Conservation (phyloP, 2,888 invertebrate species). For the Nemurella pictetii region DNA sequence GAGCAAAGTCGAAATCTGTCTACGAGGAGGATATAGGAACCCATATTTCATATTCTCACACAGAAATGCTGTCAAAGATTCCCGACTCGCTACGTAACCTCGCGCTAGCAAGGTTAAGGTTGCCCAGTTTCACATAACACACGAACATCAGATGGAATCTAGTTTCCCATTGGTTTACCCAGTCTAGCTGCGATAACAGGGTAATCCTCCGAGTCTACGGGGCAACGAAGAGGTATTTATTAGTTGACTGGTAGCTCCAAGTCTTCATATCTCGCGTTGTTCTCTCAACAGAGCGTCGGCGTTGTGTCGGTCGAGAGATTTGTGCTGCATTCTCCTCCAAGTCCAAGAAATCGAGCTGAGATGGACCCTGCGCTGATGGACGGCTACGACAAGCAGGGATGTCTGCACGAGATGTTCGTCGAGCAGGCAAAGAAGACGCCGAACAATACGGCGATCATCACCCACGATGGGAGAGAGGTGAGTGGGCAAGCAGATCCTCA, state of each 20-base stretch:
- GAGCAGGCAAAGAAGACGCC: slow-evolving; percentile 44
- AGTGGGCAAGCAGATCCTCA: background rate
- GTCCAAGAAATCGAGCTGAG: background rate
- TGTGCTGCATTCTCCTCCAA: background rate
- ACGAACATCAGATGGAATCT: background rate
- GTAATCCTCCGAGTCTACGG: too few relatives aligned
- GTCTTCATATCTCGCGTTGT: background rate
- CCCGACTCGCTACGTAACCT: background rate
- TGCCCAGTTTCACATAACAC: background rate
- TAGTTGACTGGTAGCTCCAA: background rate
- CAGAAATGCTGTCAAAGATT: background rate
- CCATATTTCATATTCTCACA: too few relatives aligned
- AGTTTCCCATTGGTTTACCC: background rate
- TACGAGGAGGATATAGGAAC: too few relatives aligned
- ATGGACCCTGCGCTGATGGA: slow-evolving; percentile 38
- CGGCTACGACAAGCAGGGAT: slow-evolving; percentile 44
- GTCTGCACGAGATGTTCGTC: slow-evolving; percentile 45
- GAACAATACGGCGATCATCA: slow-evolving; percentile 43
- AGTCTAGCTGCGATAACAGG: too few relatives aligned
- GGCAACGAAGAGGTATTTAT: background rate
- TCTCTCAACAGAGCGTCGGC: background rate
- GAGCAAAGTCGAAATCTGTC: background rate
- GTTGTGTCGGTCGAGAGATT: background rate
- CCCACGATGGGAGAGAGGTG: slow-evolving; percentile 39
- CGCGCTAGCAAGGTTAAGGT: background rate